phyloP scores from a whole-genome alignment of 2,797 vertebrate genomes.

The Sylvilagus floridanus region DNA sequence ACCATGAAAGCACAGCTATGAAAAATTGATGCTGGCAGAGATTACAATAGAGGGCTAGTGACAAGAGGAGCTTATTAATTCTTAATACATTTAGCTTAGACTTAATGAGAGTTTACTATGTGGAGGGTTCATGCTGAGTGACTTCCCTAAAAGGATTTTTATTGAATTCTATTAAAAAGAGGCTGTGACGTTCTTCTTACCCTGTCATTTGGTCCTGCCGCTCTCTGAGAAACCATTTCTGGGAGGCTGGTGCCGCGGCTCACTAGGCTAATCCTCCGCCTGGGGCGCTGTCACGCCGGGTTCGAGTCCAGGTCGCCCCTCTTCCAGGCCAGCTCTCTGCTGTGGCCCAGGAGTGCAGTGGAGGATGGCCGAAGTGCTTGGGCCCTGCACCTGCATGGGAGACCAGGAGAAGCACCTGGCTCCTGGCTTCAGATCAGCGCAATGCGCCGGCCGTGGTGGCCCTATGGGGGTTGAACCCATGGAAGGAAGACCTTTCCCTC shows the following conservation, averaged over 20 bases:
- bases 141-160: background rate
- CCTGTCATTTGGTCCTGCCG: fast-evolving
- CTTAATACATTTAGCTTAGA: background rate
- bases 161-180: background rate
- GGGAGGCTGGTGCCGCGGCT: no score
- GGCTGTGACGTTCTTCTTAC: background rate
- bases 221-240: background rate
- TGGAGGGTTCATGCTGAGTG: background rate
- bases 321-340: no score
- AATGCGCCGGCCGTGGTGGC: no score
- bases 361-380: no score
- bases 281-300: fast-evolving
- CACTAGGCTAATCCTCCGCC: no score
- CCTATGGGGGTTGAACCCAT: no score
- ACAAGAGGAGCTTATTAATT: background rate
- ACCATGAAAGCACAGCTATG: background rate
- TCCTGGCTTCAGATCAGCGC: no score
- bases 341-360: no score
- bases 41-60: background rate
- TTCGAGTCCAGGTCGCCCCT: no score
- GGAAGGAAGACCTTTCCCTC: no score
- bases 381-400: no score
- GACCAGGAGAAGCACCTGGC: no score
- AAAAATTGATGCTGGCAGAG: background rate
- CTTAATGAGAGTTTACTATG: background rate